Evolutionary conservation across 2,797 vertebrate genomes (phyloP).

Genomic region (Cyclopterus lumpus): DNA sequence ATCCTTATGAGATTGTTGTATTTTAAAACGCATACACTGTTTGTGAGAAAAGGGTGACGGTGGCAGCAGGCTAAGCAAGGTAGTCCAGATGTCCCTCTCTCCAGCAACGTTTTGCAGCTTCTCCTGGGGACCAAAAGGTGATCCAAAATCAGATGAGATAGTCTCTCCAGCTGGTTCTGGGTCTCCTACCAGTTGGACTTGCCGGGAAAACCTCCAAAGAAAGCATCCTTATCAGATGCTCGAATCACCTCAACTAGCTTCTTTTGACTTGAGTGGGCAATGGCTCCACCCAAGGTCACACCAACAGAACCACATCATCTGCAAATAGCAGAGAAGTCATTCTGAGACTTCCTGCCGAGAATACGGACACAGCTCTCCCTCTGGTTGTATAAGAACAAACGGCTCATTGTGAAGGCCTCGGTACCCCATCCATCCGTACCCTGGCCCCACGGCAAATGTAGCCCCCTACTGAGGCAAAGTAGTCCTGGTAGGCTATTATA

Average conservation of each 20-base stretch:
- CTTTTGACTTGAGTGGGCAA: neutral
- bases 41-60: neutral
- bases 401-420: neutral
- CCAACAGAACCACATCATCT: conserved; percentile 6
- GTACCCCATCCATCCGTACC: neutral
- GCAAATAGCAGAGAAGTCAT: neutral
- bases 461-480: neutral
- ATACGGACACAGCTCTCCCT: conserved; percentile 1
- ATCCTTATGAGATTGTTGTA: conserved; percentile 2
- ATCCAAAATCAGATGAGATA: neutral
- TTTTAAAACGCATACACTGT: neutral
- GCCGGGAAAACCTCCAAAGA: neutral
- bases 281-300: neutral
- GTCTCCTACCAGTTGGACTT: neutral
- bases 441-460: neutral
- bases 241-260: neutral
- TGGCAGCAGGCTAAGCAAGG: neutral
- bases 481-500: neutral
- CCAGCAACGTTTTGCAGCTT: neutral
- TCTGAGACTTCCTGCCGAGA: neutral
- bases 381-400: neutral
- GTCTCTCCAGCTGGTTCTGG: neutral
- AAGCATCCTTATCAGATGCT: neutral
- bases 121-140: neutral
- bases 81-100: neutral